Base-by-base conservation (phyloP, 2,113 vertebrate genomes). In the Sturnus vulgaris region DNA sequence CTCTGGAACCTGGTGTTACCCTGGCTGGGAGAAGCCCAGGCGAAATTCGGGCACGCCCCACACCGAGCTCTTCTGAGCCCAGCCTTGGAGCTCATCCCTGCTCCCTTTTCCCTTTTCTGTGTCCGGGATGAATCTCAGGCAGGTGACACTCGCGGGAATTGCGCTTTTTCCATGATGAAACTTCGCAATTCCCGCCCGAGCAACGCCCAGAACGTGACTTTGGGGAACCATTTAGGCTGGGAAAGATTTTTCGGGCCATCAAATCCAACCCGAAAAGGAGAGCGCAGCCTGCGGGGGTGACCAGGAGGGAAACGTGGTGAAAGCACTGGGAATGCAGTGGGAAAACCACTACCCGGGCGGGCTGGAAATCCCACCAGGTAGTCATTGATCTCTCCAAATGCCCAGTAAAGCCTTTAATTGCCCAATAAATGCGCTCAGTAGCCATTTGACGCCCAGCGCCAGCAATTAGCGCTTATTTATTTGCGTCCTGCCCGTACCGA, bases 401-500 rank as follows among this genome's bases (percentile, higher is more conserved):
- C 93, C 97, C 93, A 30, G 91, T 78, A 97, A 97, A 97, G 84
- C 87, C 88, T 47, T 97, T 98, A 98, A 98, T 98, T 97, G 97
- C 97, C 97, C 98, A 97, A 96, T 98, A 98, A 98, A 98, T 96
- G 96, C 28, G 8, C 91, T 37, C 93, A n/a, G 65, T 35, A 44
- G 90, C 96, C 5, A 19, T 22, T 35, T 25, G 71, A 66, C 21
- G 35, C 82, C 82, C 71, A 42, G 82, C 31, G 95, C 73, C 70
- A 73, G 97, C 97, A 98, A 98, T 98, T 98, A 98, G 88, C 96
- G 69, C 96, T 92, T 94, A 80, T 86, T 97, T 97, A 97, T 97
- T 97, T 95, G 97, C 88, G 44, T 95, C 57, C 76, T 97, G 90
- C 82, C 86, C 92, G 35, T 82, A 22, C 91, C 31, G 2, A 23